Base-by-base conservation (phyloP, 2,113 vertebrate genomes). In the Diadophis punctatus region DNA sequence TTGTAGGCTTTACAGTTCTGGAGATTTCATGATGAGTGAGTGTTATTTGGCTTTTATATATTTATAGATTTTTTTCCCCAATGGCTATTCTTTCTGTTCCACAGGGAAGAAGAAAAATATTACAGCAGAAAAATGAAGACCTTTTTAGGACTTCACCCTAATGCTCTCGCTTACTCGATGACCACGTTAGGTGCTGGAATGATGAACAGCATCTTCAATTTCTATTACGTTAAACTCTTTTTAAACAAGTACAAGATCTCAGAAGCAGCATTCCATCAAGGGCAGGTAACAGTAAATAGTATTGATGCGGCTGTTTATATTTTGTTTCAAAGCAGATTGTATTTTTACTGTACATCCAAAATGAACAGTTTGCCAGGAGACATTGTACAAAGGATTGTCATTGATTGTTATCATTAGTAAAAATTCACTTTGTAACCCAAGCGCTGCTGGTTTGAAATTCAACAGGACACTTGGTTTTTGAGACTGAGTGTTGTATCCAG, bases 191-290 rank as follows among this genome's bases (percentile, higher is more conserved):
- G 98, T 4, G 96, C 98, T 55, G 95, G 96, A 86, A 98, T 99
- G 98, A 98, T 99, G 96, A 99, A 98, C 96, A 98, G 98, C 48
- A 97, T 99, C 94, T 99, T 99, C 93, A 98, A 96, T 95, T 99
- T 99, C 97, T 99, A 99, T 95, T 99, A 98, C 0, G 98, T 99
- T 22, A 99, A 99, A 94, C 97, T 99, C 34, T 99, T 99, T 94
- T 94, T 99, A 63, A 98, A 98, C 89, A 96, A 95, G 20, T 99
- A 99, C 96, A 97, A 97, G 91, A 98, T 98, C 97, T 98, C 99
- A 86, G 98, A 99, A 95, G 91, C 90, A 87, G 98, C 98, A 0
- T 99, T 99, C 96, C 98, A 98, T 90, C 97, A 98, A 96, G 98
- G 98, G 22, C 98, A 99, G 97, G 99, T 98, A 97, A 97, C 94